phyloP scores from a whole-genome alignment of 2,113 vertebrate species.

The Ailurus styani region DNA sequence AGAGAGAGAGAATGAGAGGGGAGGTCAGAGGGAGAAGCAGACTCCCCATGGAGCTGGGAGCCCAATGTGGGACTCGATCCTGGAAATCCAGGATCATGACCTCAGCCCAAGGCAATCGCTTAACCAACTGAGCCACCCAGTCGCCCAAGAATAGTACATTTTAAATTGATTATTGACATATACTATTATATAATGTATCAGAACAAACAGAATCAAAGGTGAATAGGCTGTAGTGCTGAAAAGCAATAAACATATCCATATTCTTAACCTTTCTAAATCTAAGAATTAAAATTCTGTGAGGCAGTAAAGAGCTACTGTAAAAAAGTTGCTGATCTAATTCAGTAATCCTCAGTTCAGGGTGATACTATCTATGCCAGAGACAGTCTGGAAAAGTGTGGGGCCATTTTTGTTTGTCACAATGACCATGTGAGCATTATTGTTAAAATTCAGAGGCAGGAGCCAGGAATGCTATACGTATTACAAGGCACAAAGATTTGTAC shows the following conservation, averaged over 20 bases:
- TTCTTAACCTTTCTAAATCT: not conserved
- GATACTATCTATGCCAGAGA: not conserved
- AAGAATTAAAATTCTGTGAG: not conserved
- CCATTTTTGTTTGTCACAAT: not conserved
- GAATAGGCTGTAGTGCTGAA: not conserved
- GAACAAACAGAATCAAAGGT: conserved; percentile 1
- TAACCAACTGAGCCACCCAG: too few species aligned
- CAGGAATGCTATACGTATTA: not conserved
- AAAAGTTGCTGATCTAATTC: not conserved
- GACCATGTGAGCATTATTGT: not conserved
- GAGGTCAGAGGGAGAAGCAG: too few species aligned
- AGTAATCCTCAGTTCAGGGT: not conserved
- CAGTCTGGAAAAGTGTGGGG: not conserved
- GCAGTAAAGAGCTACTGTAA: not conserved
- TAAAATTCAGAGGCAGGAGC: not conserved
- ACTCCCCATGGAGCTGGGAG: too few species aligned
- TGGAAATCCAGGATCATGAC: too few species aligned
- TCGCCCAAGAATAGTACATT: not conserved
- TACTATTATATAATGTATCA: not conserved
- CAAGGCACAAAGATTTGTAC: not conserved
- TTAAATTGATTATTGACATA: not conserved
- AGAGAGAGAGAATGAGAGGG: too few species aligned
- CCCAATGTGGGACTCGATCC: too few species aligned
- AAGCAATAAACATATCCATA: not conserved
- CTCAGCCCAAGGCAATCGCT: too few species aligned